Conservation (phyloP, 2,888 invertebrate genomes). For the Pomacea canaliculata region DNA sequence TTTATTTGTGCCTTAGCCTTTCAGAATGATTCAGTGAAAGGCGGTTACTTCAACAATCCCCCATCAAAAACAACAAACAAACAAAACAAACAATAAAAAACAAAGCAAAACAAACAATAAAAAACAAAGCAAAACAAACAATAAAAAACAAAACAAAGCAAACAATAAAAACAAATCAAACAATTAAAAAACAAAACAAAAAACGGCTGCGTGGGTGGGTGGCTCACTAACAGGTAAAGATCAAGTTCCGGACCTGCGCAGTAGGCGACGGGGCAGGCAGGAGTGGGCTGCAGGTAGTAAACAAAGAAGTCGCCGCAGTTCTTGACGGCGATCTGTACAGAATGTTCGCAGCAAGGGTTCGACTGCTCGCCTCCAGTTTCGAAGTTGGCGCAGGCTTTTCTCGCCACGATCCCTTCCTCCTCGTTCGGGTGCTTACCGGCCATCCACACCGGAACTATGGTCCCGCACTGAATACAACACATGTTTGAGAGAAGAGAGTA, state of each 20-base stretch:
- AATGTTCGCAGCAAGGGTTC: constrained; percentile 25
- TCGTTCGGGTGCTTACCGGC: constrained; percentile 27
- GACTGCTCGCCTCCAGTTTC: neutral
- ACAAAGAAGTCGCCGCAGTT: constrained; percentile 33
- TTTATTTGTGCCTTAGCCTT: too few species aligned
- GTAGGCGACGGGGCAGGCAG: constrained; percentile 22
- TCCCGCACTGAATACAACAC: constrained; percentile 27
- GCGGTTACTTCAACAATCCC: too few species aligned
- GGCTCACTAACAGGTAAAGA: too few species aligned
- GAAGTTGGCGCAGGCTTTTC: constrained; percentile 31
- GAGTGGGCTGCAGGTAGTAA: constrained; percentile 28
- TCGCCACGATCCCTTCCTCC: constrained; percentile 16
- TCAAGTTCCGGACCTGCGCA: constrained; percentile 15
- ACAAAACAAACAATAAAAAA: neutral
- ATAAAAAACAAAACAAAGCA: neutral
- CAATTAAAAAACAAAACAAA: neutral
- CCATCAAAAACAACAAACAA: too few species aligned
- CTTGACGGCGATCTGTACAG: constrained; percentile 25
- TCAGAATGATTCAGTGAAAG: too few species aligned
- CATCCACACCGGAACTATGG: constrained; percentile 35
- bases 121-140: neutral
- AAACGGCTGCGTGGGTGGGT: too few species aligned
- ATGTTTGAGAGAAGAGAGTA: too few species aligned
- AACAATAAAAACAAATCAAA: neutral
- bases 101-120: neutral